Evolutionary conservation across 2,113 vertebrate genomes (phyloP), one percentile per base, ranked within the genome.

Genomic region (Psilopsiagon aurifrons): DNA sequence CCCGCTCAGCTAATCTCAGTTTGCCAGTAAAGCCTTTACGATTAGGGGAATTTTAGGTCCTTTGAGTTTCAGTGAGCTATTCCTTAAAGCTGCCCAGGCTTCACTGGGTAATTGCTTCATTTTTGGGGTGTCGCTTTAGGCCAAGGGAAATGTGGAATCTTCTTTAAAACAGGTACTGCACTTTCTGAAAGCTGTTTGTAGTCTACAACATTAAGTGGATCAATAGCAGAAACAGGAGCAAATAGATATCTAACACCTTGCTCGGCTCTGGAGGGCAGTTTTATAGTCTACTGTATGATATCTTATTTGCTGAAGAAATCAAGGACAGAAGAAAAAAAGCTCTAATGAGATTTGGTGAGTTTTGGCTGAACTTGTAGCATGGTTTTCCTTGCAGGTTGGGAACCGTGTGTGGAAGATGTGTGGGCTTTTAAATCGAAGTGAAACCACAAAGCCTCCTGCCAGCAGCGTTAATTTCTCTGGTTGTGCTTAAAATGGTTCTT

Each of bases 401-500:
- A 85, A 31, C 43, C 0, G 5, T 35, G 28, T 43, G 62, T 92
- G 70, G 83, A 91, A 82, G 70, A 63, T 66, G 8, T 73, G 44
- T 77, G 59, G 67, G 52, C 62, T 77, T 95, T 80, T 55, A 79
- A 94, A 82, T 59, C 4, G 18, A 89, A 92, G 62, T 33, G 67
- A 93, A 91, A 92, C 74, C 91, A 80, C 54, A 87, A 69, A 95
- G 59, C 75, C 82, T 94, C 11, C 85, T 83, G 85, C 47, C 67
- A 94, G 75, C 85, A 84, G 41, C 80, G 54, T 69, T 78, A 18
- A 74, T 82, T 94, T 71, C 66, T 86, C 83, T 73, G 73, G 27
- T 86, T 81, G 80, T 73, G 59, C 86, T 92, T 90, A 84, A 96
- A 91, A 94, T 89, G 69, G 95, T 96, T 97, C 91, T 91, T 95